Conservation (phyloP, 2,797 vertebrate genomes). For the Microtus agrestis region DNA sequence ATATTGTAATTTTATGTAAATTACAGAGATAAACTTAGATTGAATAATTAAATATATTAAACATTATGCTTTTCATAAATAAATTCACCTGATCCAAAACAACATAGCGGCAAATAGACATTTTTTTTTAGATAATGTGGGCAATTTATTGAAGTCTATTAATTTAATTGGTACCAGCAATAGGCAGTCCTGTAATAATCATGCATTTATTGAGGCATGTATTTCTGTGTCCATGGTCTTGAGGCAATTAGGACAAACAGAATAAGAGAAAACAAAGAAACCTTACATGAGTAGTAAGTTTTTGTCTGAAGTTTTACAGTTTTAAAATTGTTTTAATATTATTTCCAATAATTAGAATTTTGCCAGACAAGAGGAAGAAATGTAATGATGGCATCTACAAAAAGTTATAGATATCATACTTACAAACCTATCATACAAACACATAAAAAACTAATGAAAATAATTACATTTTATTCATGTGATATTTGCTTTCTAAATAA, state of each 20-base stretch:
- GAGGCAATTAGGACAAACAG: neutral
- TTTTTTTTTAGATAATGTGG: neutral
- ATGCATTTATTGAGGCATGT: neutral
- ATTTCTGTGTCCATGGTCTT: neutral
- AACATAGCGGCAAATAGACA: neutral
- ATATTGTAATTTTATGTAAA: neutral
- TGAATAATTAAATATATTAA: neutral
- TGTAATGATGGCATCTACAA: neutral
- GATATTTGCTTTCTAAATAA: neutral
- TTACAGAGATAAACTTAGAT: neutral
- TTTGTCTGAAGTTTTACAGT: neutral
- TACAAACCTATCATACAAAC: neutral
- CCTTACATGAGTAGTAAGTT: neutral
- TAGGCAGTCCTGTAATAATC: neutral
- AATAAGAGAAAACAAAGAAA: neutral
- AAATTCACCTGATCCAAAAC: neutral
- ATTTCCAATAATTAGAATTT: constrained; percentile 28
- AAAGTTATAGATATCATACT: neutral
- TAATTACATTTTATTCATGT: neutral
- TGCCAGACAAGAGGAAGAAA: neutral
- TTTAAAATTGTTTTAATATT: neutral
- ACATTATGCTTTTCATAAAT: neutral
- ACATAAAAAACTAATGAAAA: neutral
- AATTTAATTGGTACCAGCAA: neutral
- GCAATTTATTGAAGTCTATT: neutral